phyloP scores from a whole-genome alignment of 92 coral and sea anemone species.

The Blastomussa wellsi region DNA sequence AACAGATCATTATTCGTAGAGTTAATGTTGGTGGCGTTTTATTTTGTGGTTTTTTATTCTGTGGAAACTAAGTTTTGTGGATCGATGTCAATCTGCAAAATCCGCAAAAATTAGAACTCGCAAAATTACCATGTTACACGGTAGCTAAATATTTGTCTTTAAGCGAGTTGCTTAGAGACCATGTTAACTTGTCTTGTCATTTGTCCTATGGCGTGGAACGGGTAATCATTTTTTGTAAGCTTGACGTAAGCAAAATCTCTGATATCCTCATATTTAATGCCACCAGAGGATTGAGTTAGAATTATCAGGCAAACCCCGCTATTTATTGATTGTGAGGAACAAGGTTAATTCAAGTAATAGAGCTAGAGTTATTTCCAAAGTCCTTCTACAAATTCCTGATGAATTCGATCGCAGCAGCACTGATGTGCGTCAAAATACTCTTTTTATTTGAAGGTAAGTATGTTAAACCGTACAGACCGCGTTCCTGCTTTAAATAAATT shows the following conservation, averaged over 20 bases:
- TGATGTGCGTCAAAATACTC: not conserved
- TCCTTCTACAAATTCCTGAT: not conserved
- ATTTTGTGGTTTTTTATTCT: no score
- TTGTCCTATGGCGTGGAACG: not conserved
- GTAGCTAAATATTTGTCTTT: no score
- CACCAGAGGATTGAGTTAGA: not conserved
- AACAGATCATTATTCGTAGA: no score
- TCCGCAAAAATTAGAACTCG: no score
- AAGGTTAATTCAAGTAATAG: not conserved
- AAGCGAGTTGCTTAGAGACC: not conserved
- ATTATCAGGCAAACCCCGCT: not conserved
- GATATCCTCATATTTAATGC: not conserved
- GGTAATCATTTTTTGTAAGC: not conserved
- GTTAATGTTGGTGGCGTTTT: no score
- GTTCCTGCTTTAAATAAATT: not conserved
- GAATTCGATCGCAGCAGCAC: not conserved
- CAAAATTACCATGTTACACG: not conserved
- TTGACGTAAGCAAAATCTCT: not conserved
- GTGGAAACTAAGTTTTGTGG: no score
- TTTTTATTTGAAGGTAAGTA: slow-evolving; percentile 8
- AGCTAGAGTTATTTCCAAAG: not conserved
- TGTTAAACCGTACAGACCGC: not conserved
- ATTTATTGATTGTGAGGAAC: not conserved
- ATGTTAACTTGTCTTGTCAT: not conserved
- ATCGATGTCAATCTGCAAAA: no score